A percentile compares a stretch with the other conserved stretches of the same genome.
Evolutionary conservation across 35 echinoderm and acorn worm genomes (phyloP).

Genomic region (Diadema setosum): DNA sequence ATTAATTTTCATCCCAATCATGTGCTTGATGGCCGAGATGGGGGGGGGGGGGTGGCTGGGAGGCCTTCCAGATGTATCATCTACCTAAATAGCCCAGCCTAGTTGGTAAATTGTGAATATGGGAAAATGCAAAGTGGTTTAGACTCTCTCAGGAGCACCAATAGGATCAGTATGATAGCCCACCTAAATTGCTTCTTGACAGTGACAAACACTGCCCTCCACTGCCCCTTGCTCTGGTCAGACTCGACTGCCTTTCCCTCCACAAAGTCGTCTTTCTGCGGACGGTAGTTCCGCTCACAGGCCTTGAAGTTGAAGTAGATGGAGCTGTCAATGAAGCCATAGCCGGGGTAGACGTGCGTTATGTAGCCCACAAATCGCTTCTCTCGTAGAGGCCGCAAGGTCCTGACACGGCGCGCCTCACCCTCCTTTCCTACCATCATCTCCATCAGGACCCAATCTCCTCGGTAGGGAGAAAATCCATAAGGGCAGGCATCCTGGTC

Average conservation of each 20-base stretch:
- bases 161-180: background rate
- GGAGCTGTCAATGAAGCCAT: conserved; percentile 72
- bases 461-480: conserved; percentile 70
- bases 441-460: conserved; percentile 75
- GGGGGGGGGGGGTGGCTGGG: no score
- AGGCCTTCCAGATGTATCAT: no score
- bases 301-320: conserved; percentile 71
- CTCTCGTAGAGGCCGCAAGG: conserved; percentile 68
- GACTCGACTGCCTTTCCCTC: conserved; percentile 77
- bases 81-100: background rate
- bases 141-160: background rate
- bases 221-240: conserved; percentile 86
- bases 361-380: conserved; percentile 58
- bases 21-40: no score
- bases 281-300: conserved; percentile 62
- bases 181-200: conserved; percentile 39
- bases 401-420: background rate
- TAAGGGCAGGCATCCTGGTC: conserved; percentile 65
- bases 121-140: background rate
- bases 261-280: conserved; percentile 74
- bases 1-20: no score
- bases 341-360: conserved; percentile 59
- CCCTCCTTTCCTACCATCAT: background rate
- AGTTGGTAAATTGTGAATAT: background rate
- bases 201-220: conserved; percentile 60